A percentile compares a stretch with the other conserved stretches of the same genome.
Conservation (phyloP, 2,797 vertebrate genomes). For the Epinephelus coioides region DNA sequence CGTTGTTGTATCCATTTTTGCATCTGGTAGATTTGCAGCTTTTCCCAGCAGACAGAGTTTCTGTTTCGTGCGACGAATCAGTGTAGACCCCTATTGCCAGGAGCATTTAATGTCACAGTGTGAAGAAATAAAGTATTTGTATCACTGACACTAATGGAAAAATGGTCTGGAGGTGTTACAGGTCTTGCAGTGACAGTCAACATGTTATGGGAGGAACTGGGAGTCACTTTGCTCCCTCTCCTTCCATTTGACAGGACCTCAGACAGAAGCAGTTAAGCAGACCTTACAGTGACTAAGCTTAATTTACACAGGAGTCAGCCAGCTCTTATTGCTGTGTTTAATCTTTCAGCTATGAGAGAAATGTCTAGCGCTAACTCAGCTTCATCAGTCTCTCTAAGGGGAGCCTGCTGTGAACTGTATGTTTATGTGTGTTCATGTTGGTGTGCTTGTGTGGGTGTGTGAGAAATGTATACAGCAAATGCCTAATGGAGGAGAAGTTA, state of each 20-base stretch:
- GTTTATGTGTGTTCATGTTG: slow-evolving; percentile 4
- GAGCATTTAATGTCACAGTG: slow-evolving; percentile 25
- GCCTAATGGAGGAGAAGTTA: slow-evolving; percentile 38
- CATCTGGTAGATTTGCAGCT: slow-evolving; percentile 25
- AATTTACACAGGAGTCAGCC: slow-evolving; percentile 54
- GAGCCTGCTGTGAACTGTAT: slow-evolving; percentile 39
- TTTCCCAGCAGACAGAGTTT: not conserved
- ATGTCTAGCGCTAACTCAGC: slow-evolving; percentile 20
- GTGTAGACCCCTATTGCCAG: not conserved
- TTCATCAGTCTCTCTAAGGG: slow-evolving; percentile 42
- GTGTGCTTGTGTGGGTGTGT: slow-evolving; percentile 19
- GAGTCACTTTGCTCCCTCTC: slow-evolving; percentile 1
- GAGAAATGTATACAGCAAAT: slow-evolving; percentile 21
- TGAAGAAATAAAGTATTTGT: slow-evolving; percentile 6
- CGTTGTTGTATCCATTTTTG: not conserved
- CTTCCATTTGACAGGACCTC: slow-evolving; percentile 1
- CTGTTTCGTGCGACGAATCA: not conserved
- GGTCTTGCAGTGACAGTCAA: slow-evolving; percentile 15
- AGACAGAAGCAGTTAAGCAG: slow-evolving; percentile 27
- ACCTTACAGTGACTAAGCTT: slow-evolving; percentile 50
- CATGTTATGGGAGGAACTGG: slow-evolving; percentile 9
- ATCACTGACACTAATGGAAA: slow-evolving; percentile 7
- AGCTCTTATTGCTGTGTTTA: slow-evolving; percentile 46
- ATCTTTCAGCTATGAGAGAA: slow-evolving; percentile 49
- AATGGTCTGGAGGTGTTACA: slow-evolving; percentile 11